Evolutionary conservation across 2,113 vertebrate genomes (phyloP).

Genomic region (Nesospiza acunhae): DNA sequence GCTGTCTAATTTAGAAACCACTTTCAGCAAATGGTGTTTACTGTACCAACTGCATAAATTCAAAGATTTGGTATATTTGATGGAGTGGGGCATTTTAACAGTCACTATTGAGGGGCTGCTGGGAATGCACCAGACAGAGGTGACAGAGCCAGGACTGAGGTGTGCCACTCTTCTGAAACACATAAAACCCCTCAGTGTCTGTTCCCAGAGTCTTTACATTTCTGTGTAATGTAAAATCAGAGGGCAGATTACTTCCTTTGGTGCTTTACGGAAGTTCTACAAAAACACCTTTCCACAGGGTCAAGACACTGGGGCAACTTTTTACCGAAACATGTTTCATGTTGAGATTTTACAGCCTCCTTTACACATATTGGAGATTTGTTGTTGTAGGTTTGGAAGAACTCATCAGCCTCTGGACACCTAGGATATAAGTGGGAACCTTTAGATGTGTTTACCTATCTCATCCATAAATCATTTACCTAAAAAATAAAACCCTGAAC

Average conservation of each 20-base stretch:
- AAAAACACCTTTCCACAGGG: background rate
- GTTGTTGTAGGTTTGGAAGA: background rate
- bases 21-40: background rate
- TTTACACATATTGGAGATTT: background rate
- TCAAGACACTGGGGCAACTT: background rate
- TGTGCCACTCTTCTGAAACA: background rate
- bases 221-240: fast-evolving
- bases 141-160: background rate
- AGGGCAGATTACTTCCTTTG: background rate
- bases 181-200: background rate
- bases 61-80: background rate
- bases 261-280: background rate
- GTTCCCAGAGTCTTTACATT: background rate
- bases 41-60: background rate
- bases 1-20: background rate
- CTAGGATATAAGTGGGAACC: background rate
- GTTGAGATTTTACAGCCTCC: background rate
- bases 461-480: background rate
- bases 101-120: background rate
- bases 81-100: background rate
- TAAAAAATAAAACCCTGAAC: background rate
- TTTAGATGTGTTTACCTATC: background rate
- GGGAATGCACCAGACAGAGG: background rate
- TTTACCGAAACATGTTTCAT: background rate
- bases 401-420: background rate